Base-by-base conservation (phyloP, 37 sponge, comb jelly and placozoan species). In the Amphimedon queenslandica region DNA sequence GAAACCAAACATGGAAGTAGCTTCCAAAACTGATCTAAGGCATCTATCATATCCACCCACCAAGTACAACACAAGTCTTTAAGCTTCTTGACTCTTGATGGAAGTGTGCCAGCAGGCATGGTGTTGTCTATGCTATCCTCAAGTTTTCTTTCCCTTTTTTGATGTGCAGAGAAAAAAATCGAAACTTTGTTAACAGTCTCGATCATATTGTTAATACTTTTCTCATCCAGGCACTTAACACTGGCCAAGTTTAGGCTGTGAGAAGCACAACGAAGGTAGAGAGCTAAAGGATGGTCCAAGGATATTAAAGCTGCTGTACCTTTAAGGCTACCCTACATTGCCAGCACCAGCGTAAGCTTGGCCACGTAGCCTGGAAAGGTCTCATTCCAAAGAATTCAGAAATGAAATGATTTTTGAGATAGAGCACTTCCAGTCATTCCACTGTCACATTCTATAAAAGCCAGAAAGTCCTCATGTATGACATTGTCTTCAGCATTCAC, bases 291-390 rank as follows among this genome's bases (percentile, higher is more conserved):
- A n/a, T n/a, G n/a, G n/a, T n/a, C n/a, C 72, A 47, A 66, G 73
- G 73, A 33, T 81, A 81, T 81, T 31, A 63, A 3, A 65, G 81
- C 73, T 55, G 81, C 81, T 55, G 73, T 58, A 13, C 81, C 73
- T 34, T 72, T 81, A 8, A 40, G 51, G 43, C 30, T 39, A 24
- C 74, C 74, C 37, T 73, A 42, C 81, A 55, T 66, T 90, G 34
- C 77, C 82, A 67, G 85, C 90, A 24, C 90, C 85, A 75, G 80
- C 85, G 55, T 90, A 90, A 1, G 82, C 78, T 64, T 90, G 90
- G 30, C 85, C 90, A 72, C 90, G 72, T 30, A 84, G 34, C 34
- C 65, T 78, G 47, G 35, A 75, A 20, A 72, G 79, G 36, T 91
- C 65, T 27, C 82, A 42, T n/a, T n/a, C n/a, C 56, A 43, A 30